A percentile compares a stretch with the other conserved stretches of the same genome.
phyloP scores from a whole-genome alignment of 2,888 invertebrate genomes.

The Diarsia brunnea region DNA sequence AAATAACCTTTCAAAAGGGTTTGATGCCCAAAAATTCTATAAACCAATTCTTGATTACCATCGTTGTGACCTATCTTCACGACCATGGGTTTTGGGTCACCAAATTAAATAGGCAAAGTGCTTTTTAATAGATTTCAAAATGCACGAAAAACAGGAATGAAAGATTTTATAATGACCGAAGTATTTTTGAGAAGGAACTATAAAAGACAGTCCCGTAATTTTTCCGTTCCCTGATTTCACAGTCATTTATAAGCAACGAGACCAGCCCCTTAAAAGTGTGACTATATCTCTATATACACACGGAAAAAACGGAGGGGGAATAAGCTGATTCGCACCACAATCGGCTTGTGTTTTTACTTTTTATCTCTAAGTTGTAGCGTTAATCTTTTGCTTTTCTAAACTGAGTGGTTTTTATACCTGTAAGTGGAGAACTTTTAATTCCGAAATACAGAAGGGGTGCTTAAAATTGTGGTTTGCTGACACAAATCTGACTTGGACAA shows the following conservation, averaged over 20 bases:
- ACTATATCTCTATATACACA: conserved; percentile 40
- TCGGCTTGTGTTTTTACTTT: conserved; percentile 70
- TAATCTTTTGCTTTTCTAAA: conserved; percentile 67
- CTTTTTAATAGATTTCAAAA: not conserved
- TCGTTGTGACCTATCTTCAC: not conserved
- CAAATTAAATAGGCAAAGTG: not conserved
- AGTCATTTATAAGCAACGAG: conserved; percentile 61
- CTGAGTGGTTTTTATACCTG: conserved; percentile 60
- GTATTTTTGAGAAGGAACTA: conserved; percentile 25
- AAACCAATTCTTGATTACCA: too few relatives aligned
- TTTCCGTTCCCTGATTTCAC: conserved; percentile 53
- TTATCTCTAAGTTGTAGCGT: conserved; percentile 65
- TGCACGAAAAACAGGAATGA: not conserved
- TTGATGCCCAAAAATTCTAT: not conserved
- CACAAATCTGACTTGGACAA: conserved; percentile 47
- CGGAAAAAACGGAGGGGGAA: conserved; percentile 60
- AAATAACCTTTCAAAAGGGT: not conserved
- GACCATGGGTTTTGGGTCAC: not conserved
- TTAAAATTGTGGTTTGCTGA: conserved; percentile 55
- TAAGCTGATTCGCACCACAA: conserved; percentile 74
- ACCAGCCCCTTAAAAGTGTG: conserved; percentile 57
- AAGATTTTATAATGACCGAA: conserved; percentile 1
- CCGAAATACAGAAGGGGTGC: conserved; percentile 47
- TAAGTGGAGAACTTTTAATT: conserved; percentile 48
- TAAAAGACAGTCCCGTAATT: conserved; percentile 35